Evolutionary conservation across 2,797 vertebrate genomes (phyloP).

Genomic region (Poliocrania exsul): DNA sequence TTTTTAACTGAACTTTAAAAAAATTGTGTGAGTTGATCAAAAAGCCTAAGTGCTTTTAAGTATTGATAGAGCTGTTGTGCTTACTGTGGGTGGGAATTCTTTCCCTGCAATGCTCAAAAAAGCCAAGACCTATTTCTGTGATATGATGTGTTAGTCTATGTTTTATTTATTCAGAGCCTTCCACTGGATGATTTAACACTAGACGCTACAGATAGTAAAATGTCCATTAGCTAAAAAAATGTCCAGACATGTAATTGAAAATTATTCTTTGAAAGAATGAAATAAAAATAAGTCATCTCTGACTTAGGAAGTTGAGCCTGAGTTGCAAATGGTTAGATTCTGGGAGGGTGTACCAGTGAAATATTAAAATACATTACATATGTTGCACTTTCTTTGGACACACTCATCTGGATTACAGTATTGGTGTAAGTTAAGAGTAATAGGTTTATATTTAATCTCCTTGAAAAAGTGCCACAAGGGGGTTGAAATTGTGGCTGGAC

Average conservation of each 20-base stretch:
- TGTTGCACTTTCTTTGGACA: not conserved
- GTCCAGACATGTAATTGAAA: not conserved
- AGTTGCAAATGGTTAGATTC: not conserved
- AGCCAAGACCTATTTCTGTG: not conserved
- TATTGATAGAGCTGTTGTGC: not conserved
- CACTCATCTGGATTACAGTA: not conserved
- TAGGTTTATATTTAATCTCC: not conserved
- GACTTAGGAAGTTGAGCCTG: not conserved
- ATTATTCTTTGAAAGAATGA: not conserved
- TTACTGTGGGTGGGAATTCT: not conserved
- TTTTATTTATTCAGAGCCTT: conserved; percentile 19
- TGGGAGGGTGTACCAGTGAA: not conserved
- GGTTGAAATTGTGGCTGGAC: not conserved
- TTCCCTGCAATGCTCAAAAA: not conserved
- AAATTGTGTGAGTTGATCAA: not conserved
- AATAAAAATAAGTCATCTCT: not conserved
- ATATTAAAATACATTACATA: not conserved
- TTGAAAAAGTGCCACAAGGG: not conserved
- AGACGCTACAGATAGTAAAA: not conserved
- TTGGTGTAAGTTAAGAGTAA: not conserved
- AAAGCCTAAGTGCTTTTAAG: not conserved
- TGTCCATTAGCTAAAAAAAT: not conserved
- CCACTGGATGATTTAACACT: not conserved
- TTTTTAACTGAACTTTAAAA: not conserved
- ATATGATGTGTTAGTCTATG: not conserved